phyloP scores from a whole-genome alignment of 2,888 invertebrate species.

The Callinectes sapidus region DNA sequence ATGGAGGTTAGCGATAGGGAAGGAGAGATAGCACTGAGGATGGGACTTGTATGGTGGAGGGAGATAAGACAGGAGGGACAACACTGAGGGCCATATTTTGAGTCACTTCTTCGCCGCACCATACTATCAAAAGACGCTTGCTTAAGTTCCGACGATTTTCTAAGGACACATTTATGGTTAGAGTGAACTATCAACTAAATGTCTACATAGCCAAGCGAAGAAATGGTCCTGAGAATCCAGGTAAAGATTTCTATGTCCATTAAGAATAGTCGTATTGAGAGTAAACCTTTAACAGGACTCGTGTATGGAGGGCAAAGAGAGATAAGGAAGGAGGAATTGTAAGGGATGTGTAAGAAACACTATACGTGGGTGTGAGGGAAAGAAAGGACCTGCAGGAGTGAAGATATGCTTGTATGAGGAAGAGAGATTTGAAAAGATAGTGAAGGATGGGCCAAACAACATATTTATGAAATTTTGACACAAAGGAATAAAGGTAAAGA shows the following conservation, averaged over 20 bases:
- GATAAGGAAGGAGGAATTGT: background rate
- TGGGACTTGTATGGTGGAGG: background rate
- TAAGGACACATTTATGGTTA: too few species aligned
- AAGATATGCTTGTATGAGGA: background rate
- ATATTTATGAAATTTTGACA: background rate
- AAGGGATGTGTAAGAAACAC: background rate
- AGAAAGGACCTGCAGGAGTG: background rate
- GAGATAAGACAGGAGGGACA: conserved; percentile 26
- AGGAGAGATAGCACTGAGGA: background rate
- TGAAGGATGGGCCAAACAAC: too few species aligned
- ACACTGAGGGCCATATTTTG: background rate
- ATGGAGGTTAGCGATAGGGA: background rate
- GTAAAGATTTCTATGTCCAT: too few species aligned
- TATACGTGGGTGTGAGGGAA: background rate
- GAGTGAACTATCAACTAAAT: too few species aligned
- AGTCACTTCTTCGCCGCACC: background rate
- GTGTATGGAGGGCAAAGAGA: background rate
- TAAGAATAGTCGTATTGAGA: too few species aligned
- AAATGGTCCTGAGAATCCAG: too few species aligned
- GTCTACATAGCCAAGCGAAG: too few species aligned
- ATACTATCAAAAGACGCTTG: background rate
- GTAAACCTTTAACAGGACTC: too few species aligned
- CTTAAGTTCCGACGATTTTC: too few species aligned
- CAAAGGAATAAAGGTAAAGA: background rate
- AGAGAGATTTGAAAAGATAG: background rate